phyloP scores from a whole-genome alignment of 2,888 invertebrate species.

The Dinocampus coccinellae region DNA sequence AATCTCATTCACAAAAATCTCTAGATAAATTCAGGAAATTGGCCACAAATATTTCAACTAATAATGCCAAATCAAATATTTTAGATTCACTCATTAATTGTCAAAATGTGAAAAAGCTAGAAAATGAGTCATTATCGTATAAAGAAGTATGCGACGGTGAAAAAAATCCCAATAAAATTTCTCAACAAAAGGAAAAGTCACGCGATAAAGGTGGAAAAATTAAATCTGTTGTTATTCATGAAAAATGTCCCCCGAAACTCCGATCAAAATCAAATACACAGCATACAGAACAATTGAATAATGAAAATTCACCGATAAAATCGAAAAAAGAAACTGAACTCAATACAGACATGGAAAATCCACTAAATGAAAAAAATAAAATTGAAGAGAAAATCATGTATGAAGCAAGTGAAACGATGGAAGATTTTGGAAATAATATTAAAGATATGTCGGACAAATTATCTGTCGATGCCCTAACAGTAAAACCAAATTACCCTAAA shows the following conservation, averaged over 20 bases:
- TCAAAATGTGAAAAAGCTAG: neutral
- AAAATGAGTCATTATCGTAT: neutral
- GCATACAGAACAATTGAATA: neutral
- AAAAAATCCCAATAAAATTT: neutral
- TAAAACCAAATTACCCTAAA: neutral
- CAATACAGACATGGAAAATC: neutral
- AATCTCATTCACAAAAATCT: neutral
- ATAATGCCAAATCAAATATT: conserved; percentile 18
- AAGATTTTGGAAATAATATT: neutral
- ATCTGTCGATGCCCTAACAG: neutral
- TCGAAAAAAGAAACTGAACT: neutral
- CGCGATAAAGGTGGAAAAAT: neutral
- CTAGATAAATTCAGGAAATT: neutral
- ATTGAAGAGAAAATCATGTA: neutral
- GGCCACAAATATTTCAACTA: neutral
- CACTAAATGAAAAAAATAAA: neutral
- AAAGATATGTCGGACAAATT: neutral
- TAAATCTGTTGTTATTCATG: neutral
- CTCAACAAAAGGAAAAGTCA: neutral
- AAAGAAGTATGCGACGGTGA: neutral
- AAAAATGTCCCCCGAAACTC: neutral
- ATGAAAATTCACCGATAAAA: neutral
- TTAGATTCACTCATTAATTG: neutral
- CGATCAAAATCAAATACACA: neutral
- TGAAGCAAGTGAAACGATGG: neutral